Base-by-base conservation (phyloP, 2,113 vertebrate genomes). In the Ardeotis arabs region DNA sequence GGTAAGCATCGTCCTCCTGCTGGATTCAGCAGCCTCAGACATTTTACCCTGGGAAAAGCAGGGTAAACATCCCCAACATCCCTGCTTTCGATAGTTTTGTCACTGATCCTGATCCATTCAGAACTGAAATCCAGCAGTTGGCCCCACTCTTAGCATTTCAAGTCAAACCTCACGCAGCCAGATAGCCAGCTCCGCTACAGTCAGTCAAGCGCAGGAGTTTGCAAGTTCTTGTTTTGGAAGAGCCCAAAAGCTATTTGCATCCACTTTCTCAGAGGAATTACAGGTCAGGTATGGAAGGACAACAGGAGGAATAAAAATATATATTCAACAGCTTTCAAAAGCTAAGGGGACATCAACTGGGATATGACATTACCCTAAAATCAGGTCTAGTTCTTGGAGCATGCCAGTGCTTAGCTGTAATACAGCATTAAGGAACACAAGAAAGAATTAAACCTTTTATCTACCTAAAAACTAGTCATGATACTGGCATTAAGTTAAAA, bases 371-470 rank as follows among this genome's bases (percentile, higher is more conserved):
- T 50, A 45, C 12, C 31, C 70, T 89, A 60, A 78, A 78, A 70
- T 23, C 74, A 68, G 49, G 35, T 25, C 58, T 49, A 21, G 23
- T 18, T 62, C 56, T 84, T 84, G 6, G 6, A 89, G 31, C 25
- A 63, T 9, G 10, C 20, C 52, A 64, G 62, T 12, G 7, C 50
- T 81, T 7, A 20, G 37, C 23, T 78, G 4, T 10, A 56, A 63
- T 0, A 10, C 0, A 60, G 7, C 0, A 1, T 52, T 84, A 56
- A 70, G 9, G 29, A 78, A 39, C 17, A 60, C 12, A 7, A 49
- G 12, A 67, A 8, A 53, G 3, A 74, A 50, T 84, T 55, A 87
- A 78, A 16, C 11, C 29, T 29, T n/a, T 1, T 12, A 60, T 14
- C 52, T 35, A 5, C 33, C 35, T n/a, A 53, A 79, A 93, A 88